Evolutionary conservation across 2,888 invertebrate species (phyloP).

Genomic region (Smittia aterrima): DNA sequence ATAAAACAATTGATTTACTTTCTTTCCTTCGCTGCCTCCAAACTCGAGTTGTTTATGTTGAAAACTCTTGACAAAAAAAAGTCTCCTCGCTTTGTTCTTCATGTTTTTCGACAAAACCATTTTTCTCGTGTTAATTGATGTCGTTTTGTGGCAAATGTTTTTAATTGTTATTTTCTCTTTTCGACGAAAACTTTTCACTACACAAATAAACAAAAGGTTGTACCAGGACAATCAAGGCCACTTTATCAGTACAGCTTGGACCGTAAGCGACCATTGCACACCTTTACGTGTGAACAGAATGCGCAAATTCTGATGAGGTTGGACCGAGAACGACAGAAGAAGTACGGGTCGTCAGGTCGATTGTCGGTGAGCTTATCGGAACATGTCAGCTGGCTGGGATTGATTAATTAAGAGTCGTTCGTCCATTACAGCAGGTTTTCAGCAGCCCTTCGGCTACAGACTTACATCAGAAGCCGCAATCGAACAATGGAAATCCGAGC

Average conservation of each 20-base stretch:
- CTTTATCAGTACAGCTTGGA: slow-evolving; percentile 56
- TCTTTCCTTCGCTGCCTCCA: not conserved
- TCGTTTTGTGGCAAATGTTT: not conserved
- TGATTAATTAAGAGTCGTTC: not conserved
- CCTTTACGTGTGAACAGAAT: slow-evolving; percentile 57
- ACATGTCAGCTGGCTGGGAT: not conserved
- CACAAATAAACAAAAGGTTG: slow-evolving; percentile 47
- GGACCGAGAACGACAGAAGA: slow-evolving; percentile 51
- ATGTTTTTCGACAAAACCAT: not conserved
- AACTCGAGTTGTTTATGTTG: not conserved
- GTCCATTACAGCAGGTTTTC: slow-evolving; percentile 12
- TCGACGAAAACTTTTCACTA: not conserved
- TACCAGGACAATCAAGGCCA: slow-evolving; percentile 52
- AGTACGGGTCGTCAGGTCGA: slow-evolving; percentile 42
- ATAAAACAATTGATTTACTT: slow-evolving; percentile 30
- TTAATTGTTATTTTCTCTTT: not conserved
- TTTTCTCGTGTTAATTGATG: not conserved
- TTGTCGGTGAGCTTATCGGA: slow-evolving; percentile 19
- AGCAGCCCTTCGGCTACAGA: not conserved
- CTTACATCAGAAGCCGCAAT: not conserved
- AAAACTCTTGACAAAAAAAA: not conserved
- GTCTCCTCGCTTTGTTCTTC: not conserved
- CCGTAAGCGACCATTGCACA: slow-evolving; percentile 53
- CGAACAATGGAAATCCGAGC: not conserved
- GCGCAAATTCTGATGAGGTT: slow-evolving; percentile 55